Base-by-base conservation (phyloP, 1,140 invertebrate species). In the Cotesia chilonis region DNA sequence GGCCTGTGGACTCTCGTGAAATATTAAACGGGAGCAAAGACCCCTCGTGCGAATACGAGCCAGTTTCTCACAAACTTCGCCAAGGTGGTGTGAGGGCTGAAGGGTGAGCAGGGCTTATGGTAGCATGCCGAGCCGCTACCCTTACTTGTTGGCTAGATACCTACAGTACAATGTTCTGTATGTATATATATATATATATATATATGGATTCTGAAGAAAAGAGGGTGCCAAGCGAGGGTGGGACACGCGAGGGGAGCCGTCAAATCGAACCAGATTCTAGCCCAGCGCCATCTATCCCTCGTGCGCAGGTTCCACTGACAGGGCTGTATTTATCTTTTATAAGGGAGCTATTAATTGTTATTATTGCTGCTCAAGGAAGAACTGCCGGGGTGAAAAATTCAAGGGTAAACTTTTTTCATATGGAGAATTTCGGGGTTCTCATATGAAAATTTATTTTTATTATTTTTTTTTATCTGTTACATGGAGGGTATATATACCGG, bases 11-110 rank as follows among this genome's bases (percentile, higher is more conserved):
- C 83, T 81, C 78, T 66, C 78, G 80, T 86, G 83, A 86, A 86
- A 85, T 86, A 86, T 86, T 86, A 85, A 86, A 82, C 81, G 84
- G 81, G 85, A 84, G 82, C 84, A 85, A 85, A 86, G 85, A 85
- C 83, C 85, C 82, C 80, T 75, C 51, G 66, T 55, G 66, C 66
- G 51, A 68, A 68, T 55, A 68, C 41, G 28, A 68, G 51, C 66
- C 51, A 68, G 66, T 68, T 68, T 68, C 66, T 68, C 66, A 68
- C 67, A 74, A 68, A 71, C 47, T 66, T 68, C 52, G 41, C 7
- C 35, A 51, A 60, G 36, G 59, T 69, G 28, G 66, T 12, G 66
- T 38, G 36, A 37, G 52, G 41, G 17, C 3, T 41, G 12, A 38
- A 60, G 36, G 41, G 41, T 47, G 41, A 47, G 41, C 41, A 47